These are phyloP conservation scores for Brassicogethes aeneus DNA, from an alignment of 2,888 invertebrate genomes.

Conservation along the genomic window DNA sequence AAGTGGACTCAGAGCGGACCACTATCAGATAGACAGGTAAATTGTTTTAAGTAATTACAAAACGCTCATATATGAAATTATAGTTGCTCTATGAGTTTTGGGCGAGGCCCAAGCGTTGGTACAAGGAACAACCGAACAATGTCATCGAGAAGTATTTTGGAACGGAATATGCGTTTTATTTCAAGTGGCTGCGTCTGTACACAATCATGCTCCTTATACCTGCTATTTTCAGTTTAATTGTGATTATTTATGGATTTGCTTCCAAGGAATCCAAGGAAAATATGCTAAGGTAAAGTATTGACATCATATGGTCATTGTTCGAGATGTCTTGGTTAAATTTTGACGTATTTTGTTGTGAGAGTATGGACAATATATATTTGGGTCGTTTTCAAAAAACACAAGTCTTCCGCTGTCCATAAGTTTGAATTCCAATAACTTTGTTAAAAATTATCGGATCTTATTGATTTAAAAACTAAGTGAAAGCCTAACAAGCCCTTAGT, in stretches of 20 bases:
- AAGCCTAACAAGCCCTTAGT: no score
- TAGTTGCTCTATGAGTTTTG: constrained; percentile 50
- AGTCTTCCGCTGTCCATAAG: no score
- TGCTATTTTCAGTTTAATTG: constrained; percentile 39
- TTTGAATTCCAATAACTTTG: no score
- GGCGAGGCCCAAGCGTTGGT: constrained; percentile 46
- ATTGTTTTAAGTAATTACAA: background rate
- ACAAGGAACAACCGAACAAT: constrained; percentile 52
- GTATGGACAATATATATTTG: no score
- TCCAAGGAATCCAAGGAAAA: constrained; percentile 11
- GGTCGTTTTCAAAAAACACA: no score
- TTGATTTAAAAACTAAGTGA: no score
- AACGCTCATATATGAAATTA: constrained; percentile 6
- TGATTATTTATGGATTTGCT: constrained; percentile 40
- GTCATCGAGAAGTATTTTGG: constrained; percentile 50
- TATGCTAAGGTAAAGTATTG: constrained; percentile 15
- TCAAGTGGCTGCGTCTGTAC: constrained; percentile 49
- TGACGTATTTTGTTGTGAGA: no score
- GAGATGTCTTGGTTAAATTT: no score
- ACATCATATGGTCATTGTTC: no score
- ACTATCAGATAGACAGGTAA: constrained; percentile 36
- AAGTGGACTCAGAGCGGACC: constrained; percentile 27
- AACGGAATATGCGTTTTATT: constrained; percentile 48
- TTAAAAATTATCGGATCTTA: no score
- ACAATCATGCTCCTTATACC: constrained; percentile 44